Evolutionary conservation across 2,113 vertebrate species (phyloP), one percentile per base, ranked within the genome.

Genomic region (Micromys minutus): DNA sequence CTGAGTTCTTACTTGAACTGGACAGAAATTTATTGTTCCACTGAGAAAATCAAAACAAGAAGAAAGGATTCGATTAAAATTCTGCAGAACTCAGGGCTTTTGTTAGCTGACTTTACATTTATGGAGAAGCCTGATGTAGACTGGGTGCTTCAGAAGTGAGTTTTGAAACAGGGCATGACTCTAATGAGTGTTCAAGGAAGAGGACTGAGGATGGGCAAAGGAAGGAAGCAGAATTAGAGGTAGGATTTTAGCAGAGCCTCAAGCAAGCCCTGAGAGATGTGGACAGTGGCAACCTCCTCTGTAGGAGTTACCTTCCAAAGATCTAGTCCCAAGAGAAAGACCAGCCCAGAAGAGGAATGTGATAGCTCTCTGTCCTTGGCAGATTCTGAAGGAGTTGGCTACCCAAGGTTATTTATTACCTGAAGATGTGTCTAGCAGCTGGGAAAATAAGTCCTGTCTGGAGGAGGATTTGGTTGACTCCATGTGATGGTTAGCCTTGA

Each of bases 61-160:
- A 79, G 55, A 36, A 91, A 71, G 24, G 90, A 89, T 59, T 47
- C 77, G 17, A 91, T 91, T 45, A 65, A 57, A 93, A 77, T 55
- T 89, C 26, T 85, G 7, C 29, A 67, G 3, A 85, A 85, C 52
- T 86, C 34, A 84, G 36, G 1, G 21, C 29, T 90, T 90, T 75
- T 72, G 15, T 93, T 93, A 67, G 36, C 17, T 79, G 47, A 50
- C 39, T 19, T 96, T 74, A 21, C 45, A 50, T 92, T 87, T 57
- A 4, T 55, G 2, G 79, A 87, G 17, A n/a, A 5, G 34, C 17
- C 31, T 39, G 50, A 57, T 29, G 19, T 45, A 91, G 74, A 71
- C 36, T 94, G 24, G 29, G 34, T 42, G 83, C 91, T 92, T 79
- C 74, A 34, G 59, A 86, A 65, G 74, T 24, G 83, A 50, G 55